phyloP scores from a whole-genome alignment of 2,113 vertebrate genomes.

The Pachypanchax playfairii region DNA sequence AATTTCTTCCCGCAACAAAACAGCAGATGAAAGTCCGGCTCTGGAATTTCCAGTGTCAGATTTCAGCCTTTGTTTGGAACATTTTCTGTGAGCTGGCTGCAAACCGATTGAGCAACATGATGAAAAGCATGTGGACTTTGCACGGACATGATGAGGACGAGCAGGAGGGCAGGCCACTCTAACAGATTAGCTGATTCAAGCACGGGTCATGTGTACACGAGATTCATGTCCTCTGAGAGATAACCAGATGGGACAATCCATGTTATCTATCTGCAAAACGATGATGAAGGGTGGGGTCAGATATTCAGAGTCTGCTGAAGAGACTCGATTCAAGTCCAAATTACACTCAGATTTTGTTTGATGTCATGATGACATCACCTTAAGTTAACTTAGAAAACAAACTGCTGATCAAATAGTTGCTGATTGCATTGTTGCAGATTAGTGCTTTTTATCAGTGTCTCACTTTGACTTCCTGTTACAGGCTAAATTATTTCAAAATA shows the following conservation, averaged over 20 bases:
- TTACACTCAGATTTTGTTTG: slow-evolving; percentile 22
- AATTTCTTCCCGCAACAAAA: slow-evolving; percentile 18
- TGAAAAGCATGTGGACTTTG: slow-evolving; percentile 49
- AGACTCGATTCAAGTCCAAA: slow-evolving; percentile 22
- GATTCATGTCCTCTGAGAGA: slow-evolving; percentile 73
- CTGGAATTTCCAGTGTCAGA: slow-evolving; percentile 19
- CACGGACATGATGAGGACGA: slow-evolving; percentile 67
- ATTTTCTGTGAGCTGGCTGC: neutral
- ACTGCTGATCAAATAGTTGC: no score
- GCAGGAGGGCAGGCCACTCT: slow-evolving; percentile 54
- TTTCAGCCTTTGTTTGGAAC: slow-evolving; percentile 26
- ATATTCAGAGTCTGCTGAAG: slow-evolving; percentile 32
- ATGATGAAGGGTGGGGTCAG: slow-evolving; percentile 18
- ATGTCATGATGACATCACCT: neutral
- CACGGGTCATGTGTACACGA: slow-evolving; percentile 75
- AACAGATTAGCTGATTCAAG: slow-evolving; percentile 81
- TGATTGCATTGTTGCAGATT: no score
- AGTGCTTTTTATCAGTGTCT: neutral
- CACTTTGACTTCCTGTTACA: slow-evolving; percentile 2
- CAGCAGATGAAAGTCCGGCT: slow-evolving; percentile 5
- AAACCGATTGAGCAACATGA: slow-evolving; percentile 50
- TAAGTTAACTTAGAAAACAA: no score
- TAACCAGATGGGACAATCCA: slow-evolving; percentile 50
- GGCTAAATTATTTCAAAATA: neutral
- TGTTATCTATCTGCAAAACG: slow-evolving; percentile 54